These are phyloP conservation scores for Cremastobaeus sp. DNA, from an alignment of 2,888 invertebrate genomes.

Conservation along the genomic window DNA sequence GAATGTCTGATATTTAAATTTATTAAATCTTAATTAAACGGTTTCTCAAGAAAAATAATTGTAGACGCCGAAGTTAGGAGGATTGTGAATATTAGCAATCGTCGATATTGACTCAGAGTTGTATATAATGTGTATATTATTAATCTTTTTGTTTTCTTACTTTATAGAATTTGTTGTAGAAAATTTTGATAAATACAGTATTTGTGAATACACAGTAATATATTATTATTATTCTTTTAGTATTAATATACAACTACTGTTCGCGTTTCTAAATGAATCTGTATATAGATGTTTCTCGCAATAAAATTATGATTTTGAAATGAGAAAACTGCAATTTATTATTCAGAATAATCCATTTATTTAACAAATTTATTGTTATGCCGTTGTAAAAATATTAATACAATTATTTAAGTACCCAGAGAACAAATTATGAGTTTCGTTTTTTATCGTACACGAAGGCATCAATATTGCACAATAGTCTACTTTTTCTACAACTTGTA, in stretches of 20 bases:
- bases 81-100: constrained; percentile 31
- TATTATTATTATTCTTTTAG: constrained; percentile 63
- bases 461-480: constrained; percentile 27
- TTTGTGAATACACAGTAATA: constrained; percentile 68
- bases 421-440: not conserved
- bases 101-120: constrained; percentile 26
- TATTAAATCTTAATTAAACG: not conserved
- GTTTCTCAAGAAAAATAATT: not conserved
- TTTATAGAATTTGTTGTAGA: constrained; percentile 60
- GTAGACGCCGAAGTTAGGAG: constrained; percentile 15
- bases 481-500: not conserved
- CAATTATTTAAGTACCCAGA: constrained; percentile 24
- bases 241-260: constrained; percentile 62
- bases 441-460: not conserved
- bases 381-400: constrained; percentile 1
- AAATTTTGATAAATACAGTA: constrained; percentile 70
- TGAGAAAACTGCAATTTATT: no score
- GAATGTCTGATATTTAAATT: not conserved
- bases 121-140: constrained; percentile 51
- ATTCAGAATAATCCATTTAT: no score
- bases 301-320: constrained; percentile 67
- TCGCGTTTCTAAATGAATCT: constrained; percentile 61
- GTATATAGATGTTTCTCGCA: constrained; percentile 75
- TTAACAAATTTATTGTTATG: no score
- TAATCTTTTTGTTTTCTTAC: constrained; percentile 61